These are phyloP conservation scores for Pogonomyrmex californicus DNA, from an alignment of 1,140 invertebrate genomes.

Conservation along the genomic window DNA sequence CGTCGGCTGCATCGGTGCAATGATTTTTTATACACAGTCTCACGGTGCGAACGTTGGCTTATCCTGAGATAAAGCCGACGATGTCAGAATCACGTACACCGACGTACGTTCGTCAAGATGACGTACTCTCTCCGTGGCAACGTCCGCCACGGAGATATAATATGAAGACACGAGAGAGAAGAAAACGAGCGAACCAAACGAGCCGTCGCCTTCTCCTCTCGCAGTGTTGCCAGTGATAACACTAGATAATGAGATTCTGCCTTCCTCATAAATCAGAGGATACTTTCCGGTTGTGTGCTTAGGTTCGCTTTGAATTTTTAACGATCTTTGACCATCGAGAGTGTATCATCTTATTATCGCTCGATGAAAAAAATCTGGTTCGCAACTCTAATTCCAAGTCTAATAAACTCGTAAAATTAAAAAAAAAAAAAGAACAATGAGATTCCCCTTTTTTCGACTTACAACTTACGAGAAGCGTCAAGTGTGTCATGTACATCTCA, in stretches of 20 bases:
- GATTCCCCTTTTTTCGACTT: background rate
- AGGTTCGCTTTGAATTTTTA: constrained; percentile 57
- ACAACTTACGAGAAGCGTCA: background rate
- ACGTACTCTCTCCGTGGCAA: background rate
- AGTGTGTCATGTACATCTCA: background rate
- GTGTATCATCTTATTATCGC: constrained; percentile 43
- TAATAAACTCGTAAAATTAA: background rate
- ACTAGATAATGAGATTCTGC: constrained; percentile 57
- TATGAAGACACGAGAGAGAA: constrained; percentile 41
- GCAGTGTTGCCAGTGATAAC: constrained; percentile 54
- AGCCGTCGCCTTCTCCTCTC: constrained; percentile 21
- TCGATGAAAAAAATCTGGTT: background rate
- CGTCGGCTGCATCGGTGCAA: constrained; percentile 31
- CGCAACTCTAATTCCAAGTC: background rate
- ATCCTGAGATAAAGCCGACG: constrained; percentile 50
- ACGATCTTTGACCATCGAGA: constrained; percentile 50
- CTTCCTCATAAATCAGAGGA: constrained; percentile 47
- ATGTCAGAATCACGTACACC: constrained; percentile 35
- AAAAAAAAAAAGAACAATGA: background rate
- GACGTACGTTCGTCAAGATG: constrained; percentile 40
- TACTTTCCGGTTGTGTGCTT: constrained; percentile 38
- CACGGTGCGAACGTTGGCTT: constrained; percentile 31
- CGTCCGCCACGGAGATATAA: constrained; percentile 16
- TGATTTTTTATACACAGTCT: constrained; percentile 42
- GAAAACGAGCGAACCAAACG: constrained; percentile 51